Conservation (phyloP, 2,888 invertebrate genomes). For the Leptopterna dolabrata region DNA sequence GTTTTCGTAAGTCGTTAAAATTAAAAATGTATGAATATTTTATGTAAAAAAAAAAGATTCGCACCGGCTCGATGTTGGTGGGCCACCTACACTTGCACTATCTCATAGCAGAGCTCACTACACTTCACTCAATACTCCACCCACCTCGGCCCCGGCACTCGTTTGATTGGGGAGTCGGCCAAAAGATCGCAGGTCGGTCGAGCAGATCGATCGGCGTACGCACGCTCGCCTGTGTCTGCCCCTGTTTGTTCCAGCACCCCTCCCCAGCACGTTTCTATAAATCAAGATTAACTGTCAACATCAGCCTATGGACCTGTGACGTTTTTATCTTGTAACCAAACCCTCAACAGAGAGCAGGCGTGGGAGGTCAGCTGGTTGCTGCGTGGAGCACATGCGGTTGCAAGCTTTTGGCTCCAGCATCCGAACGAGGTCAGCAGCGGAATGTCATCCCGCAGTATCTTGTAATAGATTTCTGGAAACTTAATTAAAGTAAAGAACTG, state of each 20-base stretch:
- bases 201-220: conserved; percentile 51
- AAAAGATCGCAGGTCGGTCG: conserved; percentile 9
- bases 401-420: neutral
- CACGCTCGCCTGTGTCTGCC: conserved; percentile 23
- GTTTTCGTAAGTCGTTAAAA: neutral
- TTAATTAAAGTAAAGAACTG: too few species aligned
- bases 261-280: neutral
- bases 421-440: neutral
- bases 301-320: neutral
- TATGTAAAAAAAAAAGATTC: conserved; percentile 22
- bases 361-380: neutral
- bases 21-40: neutral
- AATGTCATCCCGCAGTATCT: neutral
- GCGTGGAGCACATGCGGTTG: too few species aligned
- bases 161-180: neutral
- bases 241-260: conserved; percentile 3
- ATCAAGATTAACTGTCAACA: conserved; percentile 3
- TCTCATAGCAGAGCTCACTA: conserved; percentile 48
- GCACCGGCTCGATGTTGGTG: conserved; percentile 53
- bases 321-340: neutral
- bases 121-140: conserved; percentile 53
- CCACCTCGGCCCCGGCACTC: conserved; percentile 29
- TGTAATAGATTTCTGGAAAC: too few species aligned
- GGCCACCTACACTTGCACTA: conserved; percentile 47
- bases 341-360: neutral